Conservation (phyloP, 2,113 vertebrate genomes). For the Scolopax mira region DNA sequence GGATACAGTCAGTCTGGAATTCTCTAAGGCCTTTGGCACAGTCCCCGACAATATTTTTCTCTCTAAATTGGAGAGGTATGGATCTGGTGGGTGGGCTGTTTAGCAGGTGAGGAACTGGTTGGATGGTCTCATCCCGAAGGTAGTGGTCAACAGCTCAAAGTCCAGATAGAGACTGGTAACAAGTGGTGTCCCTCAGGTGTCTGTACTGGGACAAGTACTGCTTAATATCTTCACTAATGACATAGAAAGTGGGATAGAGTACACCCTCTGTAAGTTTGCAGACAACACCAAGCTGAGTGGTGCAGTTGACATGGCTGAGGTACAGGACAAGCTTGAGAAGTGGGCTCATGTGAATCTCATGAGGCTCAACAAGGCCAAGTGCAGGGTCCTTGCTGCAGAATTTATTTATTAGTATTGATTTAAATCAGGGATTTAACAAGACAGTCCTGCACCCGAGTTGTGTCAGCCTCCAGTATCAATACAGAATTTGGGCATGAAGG, state of each 20-base stretch:
- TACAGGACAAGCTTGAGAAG: background rate
- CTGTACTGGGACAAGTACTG: background rate
- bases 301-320: background rate
- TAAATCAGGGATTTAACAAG: no score
- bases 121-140: background rate
- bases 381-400: no score
- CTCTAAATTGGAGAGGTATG: background rate
- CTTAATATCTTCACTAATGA: background rate
- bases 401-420: no score
- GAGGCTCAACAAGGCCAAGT: background rate
- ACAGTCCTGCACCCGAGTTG: background rate
- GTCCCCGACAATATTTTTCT: background rate
- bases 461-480: background rate
- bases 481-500: background rate
- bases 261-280: background rate
- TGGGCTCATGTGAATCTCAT: background rate
- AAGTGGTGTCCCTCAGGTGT: background rate
- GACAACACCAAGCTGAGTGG: background rate
- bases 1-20: background rate
- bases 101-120: background rate
- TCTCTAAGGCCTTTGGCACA: background rate
- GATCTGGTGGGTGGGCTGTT: background rate
- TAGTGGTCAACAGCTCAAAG: background rate
- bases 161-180: background rate
- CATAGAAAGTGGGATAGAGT: background rate